Evolutionary conservation across 2,797 vertebrate species (phyloP).

Genomic region (Eulemur albifrons): DNA sequence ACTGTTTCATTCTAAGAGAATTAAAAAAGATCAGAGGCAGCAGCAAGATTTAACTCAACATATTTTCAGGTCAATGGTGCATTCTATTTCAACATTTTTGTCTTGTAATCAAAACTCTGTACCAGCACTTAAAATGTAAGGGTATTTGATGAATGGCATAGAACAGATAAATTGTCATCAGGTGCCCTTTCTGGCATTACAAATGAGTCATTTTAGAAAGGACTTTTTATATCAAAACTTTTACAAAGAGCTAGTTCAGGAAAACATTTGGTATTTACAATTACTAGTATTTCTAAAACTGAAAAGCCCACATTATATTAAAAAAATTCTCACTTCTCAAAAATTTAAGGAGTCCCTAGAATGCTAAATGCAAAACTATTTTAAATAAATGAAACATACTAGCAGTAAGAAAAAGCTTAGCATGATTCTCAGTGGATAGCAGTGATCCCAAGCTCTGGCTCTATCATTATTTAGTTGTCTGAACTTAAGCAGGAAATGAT

Average conservation of each 20-base stretch:
- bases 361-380: conserved; percentile 17
- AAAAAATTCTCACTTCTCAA: conserved; percentile 48
- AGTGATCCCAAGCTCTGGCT: neutral
- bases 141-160: neutral
- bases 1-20: neutral
- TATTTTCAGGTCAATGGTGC: conserved; percentile 46
- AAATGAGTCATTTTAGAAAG: conserved; percentile 56
- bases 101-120: conserved; percentile 43
- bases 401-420: neutral
- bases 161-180: conserved; percentile 47
- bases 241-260: conserved; percentile 42
- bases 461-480: neutral
- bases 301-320: conserved; percentile 12
- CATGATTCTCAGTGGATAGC: neutral
- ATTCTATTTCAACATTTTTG: conserved; percentile 63
- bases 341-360: neutral
- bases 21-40: conserved; percentile 1
- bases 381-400: neutral
- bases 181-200: conserved; percentile 28
- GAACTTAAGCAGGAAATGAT: neutral
- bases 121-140: conserved; percentile 19
- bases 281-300: conserved; percentile 58
- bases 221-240: conserved; percentile 48
- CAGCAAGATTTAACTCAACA: neutral
- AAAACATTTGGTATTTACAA: conserved; percentile 59